Conservation (phyloP, 2,113 vertebrate genomes). For the Solea senegalensis region DNA sequence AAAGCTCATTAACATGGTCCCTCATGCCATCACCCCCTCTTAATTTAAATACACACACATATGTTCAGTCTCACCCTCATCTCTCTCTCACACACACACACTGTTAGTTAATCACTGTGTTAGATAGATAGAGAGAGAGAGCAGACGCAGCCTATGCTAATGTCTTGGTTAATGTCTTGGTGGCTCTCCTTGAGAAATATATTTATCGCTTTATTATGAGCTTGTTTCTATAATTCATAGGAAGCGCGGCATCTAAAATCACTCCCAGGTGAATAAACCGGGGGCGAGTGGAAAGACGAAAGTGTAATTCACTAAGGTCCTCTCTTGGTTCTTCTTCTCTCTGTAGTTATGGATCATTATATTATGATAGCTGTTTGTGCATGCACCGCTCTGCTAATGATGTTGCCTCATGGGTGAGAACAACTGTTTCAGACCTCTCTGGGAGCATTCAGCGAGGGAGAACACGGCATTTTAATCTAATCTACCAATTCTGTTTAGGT, state of each 20-base stretch:
- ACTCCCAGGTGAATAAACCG: slow-evolving; percentile 65
- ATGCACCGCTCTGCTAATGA: slow-evolving; percentile 49
- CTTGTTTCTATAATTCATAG: slow-evolving; percentile 72
- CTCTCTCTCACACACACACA: slow-evolving; percentile 12
- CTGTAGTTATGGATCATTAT: slow-evolving; percentile 62
- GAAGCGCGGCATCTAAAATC: slow-evolving; percentile 45
- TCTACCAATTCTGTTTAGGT: slow-evolving; percentile 11
- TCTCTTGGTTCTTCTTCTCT: slow-evolving; percentile 3
- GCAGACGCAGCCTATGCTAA: slow-evolving; percentile 64
- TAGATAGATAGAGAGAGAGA: slow-evolving; percentile 28
- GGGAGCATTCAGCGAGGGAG: slow-evolving; percentile 34
- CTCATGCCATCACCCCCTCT: not conserved
- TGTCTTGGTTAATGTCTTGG: slow-evolving; percentile 67
- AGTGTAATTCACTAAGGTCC: slow-evolving; percentile 59
- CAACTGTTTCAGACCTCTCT: slow-evolving; percentile 45
- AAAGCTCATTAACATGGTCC: slow-evolving; percentile 13
- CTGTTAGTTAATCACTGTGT: slow-evolving; percentile 64
- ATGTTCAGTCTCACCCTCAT: not conserved
- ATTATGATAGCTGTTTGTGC: slow-evolving; percentile 50
- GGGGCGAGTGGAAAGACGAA: slow-evolving; percentile 35
- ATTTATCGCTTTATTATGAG: slow-evolving; percentile 71
- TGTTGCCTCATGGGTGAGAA: slow-evolving; percentile 46
- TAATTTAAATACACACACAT: slow-evolving; percentile 9
- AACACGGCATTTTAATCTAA: slow-evolving; percentile 4
- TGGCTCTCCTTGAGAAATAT: slow-evolving; percentile 71